These are phyloP conservation scores for Macrochelys suwanniensis DNA, from an alignment of 2,797 vertebrate species.

Conservation along the genomic window DNA sequence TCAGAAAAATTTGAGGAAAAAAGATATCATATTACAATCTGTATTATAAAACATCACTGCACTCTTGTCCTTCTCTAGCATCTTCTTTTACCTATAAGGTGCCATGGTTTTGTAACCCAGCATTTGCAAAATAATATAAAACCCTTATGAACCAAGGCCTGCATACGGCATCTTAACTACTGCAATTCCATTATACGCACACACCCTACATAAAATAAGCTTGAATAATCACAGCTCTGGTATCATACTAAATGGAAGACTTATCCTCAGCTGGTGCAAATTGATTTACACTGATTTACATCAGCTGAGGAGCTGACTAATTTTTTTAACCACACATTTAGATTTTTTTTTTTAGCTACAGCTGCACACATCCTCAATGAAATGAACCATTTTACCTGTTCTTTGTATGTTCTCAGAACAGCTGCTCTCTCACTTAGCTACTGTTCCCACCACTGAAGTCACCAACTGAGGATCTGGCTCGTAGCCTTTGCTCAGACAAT, in stretches of 20 bases:
- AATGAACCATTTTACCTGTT: not conserved
- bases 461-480: not conserved
- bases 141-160: not conserved
- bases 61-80: slow-evolving; percentile 15
- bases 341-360: not conserved
- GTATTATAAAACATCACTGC: not conserved
- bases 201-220: not conserved
- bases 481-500: not conserved
- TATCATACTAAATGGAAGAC: not conserved
- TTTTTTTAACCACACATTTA: not conserved
- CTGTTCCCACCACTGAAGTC: not conserved
- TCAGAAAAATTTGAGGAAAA: slow-evolving; percentile 34
- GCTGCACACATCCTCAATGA: not conserved
- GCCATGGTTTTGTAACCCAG: not conserved
- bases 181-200: not conserved
- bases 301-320: not conserved
- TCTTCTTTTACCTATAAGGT: slow-evolving; percentile 24
- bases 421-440: not conserved
- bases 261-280: not conserved
- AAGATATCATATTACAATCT: accelerated
- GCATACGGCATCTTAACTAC: not conserved
- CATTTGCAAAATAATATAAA: slow-evolving; percentile 5
- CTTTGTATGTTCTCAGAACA: not conserved
- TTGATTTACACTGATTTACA: not conserved
- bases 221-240: not conserved